These are phyloP conservation scores for Trachelus tabidus DNA, from an alignment of 2,888 invertebrate genomes.

Conservation along the genomic window DNA sequence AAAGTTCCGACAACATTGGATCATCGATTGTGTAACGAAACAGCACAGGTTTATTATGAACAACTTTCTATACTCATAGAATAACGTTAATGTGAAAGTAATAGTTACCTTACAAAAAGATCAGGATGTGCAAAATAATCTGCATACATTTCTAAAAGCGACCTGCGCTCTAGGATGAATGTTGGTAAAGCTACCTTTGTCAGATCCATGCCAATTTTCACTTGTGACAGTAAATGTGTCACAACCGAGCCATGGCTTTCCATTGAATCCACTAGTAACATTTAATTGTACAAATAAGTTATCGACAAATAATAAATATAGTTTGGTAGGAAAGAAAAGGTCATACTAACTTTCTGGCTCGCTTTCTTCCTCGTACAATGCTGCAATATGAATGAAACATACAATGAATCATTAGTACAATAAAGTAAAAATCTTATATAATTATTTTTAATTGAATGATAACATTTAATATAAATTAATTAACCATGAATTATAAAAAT, in stretches of 20 bases:
- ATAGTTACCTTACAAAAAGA: constrained; percentile 85
- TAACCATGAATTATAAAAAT: neutral
- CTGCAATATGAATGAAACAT: constrained; percentile 67
- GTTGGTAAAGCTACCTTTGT: constrained; percentile 99
- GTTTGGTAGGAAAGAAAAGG: constrained; percentile 4
- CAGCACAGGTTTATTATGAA: neutral
- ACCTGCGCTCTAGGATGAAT: constrained; percentile 96
- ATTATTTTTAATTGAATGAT: neutral
- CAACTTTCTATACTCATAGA: neutral
- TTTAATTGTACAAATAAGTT: neutral
- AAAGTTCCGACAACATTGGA: neutral
- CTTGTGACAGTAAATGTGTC: constrained; percentile 95
- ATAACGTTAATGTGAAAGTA: constrained; percentile 19
- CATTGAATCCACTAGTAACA: constrained; percentile 79
- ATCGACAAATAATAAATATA: constrained; percentile 8
- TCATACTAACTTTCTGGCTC: constrained; percentile 78
- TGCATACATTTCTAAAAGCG: constrained; percentile 99
- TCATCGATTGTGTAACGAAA: neutral
- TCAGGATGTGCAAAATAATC: constrained; percentile 99
- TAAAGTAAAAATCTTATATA: neutral
- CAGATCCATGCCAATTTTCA: constrained; percentile 99
- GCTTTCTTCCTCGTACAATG: constrained; percentile 89
- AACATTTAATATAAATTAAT: neutral
- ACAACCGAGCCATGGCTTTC: constrained; percentile 98
- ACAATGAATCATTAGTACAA: neutral